phyloP scores from a whole-genome alignment of 2,888 invertebrate genomes.

The Trypoxylon attenuatum region DNA sequence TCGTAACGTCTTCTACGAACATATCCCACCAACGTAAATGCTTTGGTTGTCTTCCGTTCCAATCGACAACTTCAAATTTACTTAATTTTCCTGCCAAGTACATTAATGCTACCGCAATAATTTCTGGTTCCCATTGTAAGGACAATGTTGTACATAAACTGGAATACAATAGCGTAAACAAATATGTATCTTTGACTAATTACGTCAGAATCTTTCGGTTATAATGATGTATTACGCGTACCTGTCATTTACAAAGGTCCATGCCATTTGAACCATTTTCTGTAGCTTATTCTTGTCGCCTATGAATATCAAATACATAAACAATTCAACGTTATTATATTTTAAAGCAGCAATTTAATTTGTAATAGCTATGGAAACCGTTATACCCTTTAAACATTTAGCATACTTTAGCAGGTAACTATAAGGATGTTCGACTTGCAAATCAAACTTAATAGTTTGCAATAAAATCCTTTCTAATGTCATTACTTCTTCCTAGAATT shows the following conservation, averaged over 20 bases:
- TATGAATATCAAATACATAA: no score
- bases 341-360: neutral
- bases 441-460: conserved; percentile 98
- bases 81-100: conserved; percentile 97
- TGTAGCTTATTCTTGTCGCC: conserved; percentile 94
- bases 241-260: conserved; percentile 99
- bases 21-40: conserved; percentile 98
- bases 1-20: conserved; percentile 96
- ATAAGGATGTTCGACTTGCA: conserved; percentile 98
- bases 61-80: conserved; percentile 95
- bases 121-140: conserved; percentile 99
- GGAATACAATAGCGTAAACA: neutral
- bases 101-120: conserved; percentile 97
- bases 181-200: neutral
- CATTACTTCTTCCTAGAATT: conserved; percentile 86
- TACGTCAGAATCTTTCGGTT: neutral
- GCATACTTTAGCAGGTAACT: conserved; percentile 94
- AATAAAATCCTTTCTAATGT: conserved; percentile 95
- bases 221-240: conserved; percentile 61
- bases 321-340: no score
- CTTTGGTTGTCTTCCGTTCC: conserved; percentile 86
- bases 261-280: conserved; percentile 99
- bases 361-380: no score
- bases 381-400: conserved; percentile 88
- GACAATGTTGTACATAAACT: conserved; percentile 96